A percentile compares a stretch with the other conserved stretches of the same genome.
phyloP scores from a whole-genome alignment of 2,888 invertebrate species.

The Vannuccia rotundouncinata region DNA sequence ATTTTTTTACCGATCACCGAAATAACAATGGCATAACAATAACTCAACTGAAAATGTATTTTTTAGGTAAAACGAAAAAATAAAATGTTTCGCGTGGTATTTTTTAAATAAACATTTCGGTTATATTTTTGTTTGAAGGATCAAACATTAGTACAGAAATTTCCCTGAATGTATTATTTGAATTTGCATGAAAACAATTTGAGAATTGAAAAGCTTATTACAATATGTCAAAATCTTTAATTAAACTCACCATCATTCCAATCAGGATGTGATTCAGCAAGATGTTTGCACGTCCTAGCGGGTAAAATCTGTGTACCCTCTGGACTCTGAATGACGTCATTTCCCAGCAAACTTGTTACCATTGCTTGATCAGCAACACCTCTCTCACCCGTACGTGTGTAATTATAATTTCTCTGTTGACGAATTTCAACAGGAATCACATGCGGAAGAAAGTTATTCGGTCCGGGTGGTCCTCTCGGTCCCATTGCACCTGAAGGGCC shows the following conservation, averaged over 20 bases:
- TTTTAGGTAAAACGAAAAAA: too few species aligned
- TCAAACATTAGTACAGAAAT: too few species aligned
- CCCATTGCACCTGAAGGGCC: constrained; percentile 16
- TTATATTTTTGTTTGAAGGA: too few species aligned
- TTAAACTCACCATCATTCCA: constrained; percentile 67
- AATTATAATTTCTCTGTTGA: not conserved
- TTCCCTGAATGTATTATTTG: too few species aligned
- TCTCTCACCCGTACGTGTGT: not conserved
- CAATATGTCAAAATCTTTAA: too few species aligned
- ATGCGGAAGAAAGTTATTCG: not conserved
- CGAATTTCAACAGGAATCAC: not conserved
- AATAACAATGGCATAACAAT: too few species aligned
- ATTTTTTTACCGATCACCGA: too few species aligned
- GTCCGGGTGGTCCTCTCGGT: constrained; percentile 30
- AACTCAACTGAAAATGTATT: too few species aligned
- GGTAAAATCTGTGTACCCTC: constrained; percentile 74
- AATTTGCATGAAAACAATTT: too few species aligned
- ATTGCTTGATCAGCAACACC: constrained; percentile 32
- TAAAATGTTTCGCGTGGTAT: too few species aligned
- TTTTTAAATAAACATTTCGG: too few species aligned
- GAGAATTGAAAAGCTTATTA: too few species aligned
- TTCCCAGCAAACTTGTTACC: constrained; percentile 59
- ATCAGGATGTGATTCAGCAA: constrained; percentile 71
- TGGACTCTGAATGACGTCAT: constrained; percentile 60
- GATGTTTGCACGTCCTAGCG: constrained; percentile 77